A percentile compares a stretch with the other conserved stretches of the same genome.
phyloP scores from a whole-genome alignment of 2,113 vertebrate species.

The Channa maculata region DNA sequence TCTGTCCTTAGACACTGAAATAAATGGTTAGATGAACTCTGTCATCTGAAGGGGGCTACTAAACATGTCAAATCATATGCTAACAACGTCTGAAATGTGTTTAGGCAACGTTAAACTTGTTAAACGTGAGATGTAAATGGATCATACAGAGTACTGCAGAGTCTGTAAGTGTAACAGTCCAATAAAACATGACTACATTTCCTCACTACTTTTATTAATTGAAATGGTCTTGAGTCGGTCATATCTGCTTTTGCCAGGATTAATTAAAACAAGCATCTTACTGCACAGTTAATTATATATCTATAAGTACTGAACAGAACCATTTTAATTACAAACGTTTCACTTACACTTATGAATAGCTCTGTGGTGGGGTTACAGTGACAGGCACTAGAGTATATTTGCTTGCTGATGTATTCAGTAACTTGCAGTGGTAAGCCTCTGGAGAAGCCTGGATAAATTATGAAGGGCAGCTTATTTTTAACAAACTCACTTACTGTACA shows the following conservation, averaged over 20 bases:
- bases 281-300: constrained; percentile 6
- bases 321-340: constrained; percentile 9
- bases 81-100: too few relatives aligned
- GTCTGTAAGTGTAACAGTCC: too few relatives aligned
- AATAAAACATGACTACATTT: too few relatives aligned
- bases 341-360: constrained; percentile 1
- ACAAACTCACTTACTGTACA: constrained; percentile 28
- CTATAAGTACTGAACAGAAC: constrained; percentile 6
- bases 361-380: neutral
- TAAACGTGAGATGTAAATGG: neutral
- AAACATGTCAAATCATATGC: too few relatives aligned
- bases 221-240: neutral
- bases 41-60: too few relatives aligned
- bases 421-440: constrained; percentile 6
- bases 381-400: neutral
- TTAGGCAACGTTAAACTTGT: neutral
- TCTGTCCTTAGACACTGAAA: too few relatives aligned
- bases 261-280: constrained; percentile 22
- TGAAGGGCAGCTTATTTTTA: constrained; percentile 43
- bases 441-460: constrained; percentile 15
- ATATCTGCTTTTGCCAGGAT: constrained; percentile 8
- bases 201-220: neutral
- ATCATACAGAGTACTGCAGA: too few relatives aligned
- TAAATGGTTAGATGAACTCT: too few relatives aligned
- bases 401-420: neutral